A percentile compares a stretch with the other conserved stretches of the same genome.
Conservation (phyloP, 2,888 invertebrate species). For the Netelia fuscicornis region DNA sequence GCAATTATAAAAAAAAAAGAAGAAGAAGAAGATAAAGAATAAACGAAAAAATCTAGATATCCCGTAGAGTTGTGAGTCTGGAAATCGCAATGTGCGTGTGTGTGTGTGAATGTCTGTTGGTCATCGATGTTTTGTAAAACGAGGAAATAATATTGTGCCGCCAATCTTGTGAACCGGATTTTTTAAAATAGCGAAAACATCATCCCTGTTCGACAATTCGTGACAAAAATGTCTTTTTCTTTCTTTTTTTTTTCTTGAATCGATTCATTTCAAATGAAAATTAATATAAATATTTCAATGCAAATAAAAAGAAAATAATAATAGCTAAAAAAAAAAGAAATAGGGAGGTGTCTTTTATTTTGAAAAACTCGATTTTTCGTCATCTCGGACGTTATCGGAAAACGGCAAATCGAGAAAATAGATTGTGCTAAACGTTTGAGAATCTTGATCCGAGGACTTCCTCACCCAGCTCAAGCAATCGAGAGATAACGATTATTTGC, state of each 20-base stretch:
- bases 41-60: background rate
- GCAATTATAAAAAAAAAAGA: slow-evolving; percentile 9
- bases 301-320: too few species aligned
- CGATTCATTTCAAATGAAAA: too few species aligned
- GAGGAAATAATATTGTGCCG: slow-evolving; percentile 9
- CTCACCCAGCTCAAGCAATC: slow-evolving; percentile 10
- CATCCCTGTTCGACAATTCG: background rate
- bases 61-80: slow-evolving; percentile 9
- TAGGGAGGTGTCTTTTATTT: too few species aligned
- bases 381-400: too few species aligned
- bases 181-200: background rate
- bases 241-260: too few species aligned
- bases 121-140: slow-evolving; percentile 47
- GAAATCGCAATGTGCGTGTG: slow-evolving; percentile 27
- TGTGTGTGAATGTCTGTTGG: slow-evolving; percentile 13
- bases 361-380: too few species aligned
- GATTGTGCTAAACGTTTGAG: background rate
- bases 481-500: slow-evolving; percentile 39
- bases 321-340: too few species aligned
- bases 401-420: background rate
- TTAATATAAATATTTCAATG: too few species aligned
- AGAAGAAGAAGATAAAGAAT: background rate
- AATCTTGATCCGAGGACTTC: background rate
- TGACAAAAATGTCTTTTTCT: background rate
- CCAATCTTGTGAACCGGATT: background rate